Percentiles rank a stretch among this genome's conserved stretches.
These are phyloP conservation scores for Oxyteleia sp. DNA, from an alignment of 2,888 invertebrate genomes.

Conservation along the genomic window DNA sequence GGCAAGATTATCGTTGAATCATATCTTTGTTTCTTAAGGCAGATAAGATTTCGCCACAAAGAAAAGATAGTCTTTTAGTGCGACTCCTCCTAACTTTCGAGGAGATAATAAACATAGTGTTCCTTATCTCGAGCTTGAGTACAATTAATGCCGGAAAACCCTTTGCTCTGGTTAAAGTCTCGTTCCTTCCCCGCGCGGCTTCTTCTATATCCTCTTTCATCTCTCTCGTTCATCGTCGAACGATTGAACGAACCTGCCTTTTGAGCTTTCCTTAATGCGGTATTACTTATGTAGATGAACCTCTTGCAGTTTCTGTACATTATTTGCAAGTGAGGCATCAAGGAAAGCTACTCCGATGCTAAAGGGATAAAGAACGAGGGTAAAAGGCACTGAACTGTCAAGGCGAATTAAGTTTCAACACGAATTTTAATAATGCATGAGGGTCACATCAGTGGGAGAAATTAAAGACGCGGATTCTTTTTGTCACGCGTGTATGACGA, in stretches of 20 bases:
- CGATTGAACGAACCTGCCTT: conserved; percentile 78
- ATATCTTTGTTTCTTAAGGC: conserved; percentile 79
- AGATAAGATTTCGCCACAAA: conserved; percentile 76
- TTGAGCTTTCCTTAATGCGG: conserved; percentile 86
- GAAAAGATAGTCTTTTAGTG: conserved; percentile 75
- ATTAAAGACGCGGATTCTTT: conserved; percentile 41
- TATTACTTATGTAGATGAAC: conserved; percentile 87
- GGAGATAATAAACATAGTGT: conserved; percentile 85
- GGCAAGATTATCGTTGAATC: conserved; percentile 75
- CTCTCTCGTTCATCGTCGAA: conserved; percentile 76
- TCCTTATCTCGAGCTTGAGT: conserved; percentile 83
- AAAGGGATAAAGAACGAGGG: conserved; percentile 76
- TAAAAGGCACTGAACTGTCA: conserved; percentile 85
- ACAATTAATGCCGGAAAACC: conserved; percentile 84
- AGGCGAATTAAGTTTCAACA: conserved; percentile 77
- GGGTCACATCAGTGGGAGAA: conserved; percentile 51
- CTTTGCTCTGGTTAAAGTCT: conserved; percentile 77
- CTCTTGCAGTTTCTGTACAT: conserved; percentile 86
- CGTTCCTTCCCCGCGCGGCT: conserved; percentile 43
- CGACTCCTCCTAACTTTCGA: conserved; percentile 76
- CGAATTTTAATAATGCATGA: conserved; percentile 64
- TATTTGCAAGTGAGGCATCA: conserved; percentile 74
- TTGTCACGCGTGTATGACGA: conserved; percentile 31
- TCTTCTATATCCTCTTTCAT: conserved; percentile 75
- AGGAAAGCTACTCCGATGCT: conserved; percentile 64